Conservation (phyloP, 1,140 invertebrate genomes). For the Scaptomyza pallida region DNA sequence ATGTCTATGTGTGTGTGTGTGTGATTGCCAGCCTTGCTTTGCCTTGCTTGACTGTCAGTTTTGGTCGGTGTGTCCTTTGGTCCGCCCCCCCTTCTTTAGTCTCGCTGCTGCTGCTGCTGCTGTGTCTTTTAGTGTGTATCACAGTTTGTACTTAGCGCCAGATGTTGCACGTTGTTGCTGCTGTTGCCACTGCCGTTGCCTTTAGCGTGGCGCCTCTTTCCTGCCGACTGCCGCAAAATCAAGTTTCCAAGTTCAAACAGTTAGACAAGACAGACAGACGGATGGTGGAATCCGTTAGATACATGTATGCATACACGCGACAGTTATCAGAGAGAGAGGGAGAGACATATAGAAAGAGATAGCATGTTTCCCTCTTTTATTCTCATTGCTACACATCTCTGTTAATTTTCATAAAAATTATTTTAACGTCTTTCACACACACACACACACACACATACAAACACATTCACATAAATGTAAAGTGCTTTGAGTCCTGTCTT, state of each 20-base stretch:
- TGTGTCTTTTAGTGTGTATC: conserved; percentile 68
- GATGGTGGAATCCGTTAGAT: conserved; percentile 10
- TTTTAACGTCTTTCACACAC: conserved; percentile 57
- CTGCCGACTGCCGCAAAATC: conserved; percentile 70
- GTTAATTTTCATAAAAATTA: conserved; percentile 76
- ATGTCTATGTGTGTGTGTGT: neutral
- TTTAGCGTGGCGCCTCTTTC: conserved; percentile 16
- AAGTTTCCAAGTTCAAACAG: conserved; percentile 79
- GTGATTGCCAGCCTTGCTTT: conserved; percentile 18
- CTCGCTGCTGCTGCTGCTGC: conserved; percentile 35
- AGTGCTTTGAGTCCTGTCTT: conserved; percentile 32
- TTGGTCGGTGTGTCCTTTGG: conserved; percentile 9
- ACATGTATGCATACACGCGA: conserved; percentile 39
- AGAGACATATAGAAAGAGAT: neutral
- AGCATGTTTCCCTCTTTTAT: conserved; percentile 12
- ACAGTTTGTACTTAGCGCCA: conserved; percentile 81
- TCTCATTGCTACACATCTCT: conserved; percentile 50
- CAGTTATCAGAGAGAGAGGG: conserved; percentile 57
- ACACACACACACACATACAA: neutral
- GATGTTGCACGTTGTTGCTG: conserved; percentile 71
- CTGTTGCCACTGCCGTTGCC: conserved; percentile 29
- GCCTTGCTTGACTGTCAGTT: conserved; percentile 2
- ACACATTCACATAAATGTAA: conserved; percentile 43
- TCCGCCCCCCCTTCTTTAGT: conserved; percentile 30
- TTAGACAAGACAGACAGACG: conserved; percentile 37